phyloP scores from a whole-genome alignment of 2,113 vertebrate species.

The Dascyllus trimaculatus region DNA sequence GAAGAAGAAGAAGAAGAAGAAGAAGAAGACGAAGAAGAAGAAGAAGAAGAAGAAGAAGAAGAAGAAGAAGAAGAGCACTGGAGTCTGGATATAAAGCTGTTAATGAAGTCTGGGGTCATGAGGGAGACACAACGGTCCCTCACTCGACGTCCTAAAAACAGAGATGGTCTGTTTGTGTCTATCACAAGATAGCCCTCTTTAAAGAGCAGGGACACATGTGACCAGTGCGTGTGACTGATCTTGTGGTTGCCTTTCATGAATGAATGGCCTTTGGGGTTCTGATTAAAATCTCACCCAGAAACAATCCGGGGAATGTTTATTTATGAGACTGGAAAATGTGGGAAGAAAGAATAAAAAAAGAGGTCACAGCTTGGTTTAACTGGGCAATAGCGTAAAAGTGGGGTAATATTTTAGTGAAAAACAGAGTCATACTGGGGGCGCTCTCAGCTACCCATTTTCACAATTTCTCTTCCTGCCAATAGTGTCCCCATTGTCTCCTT shows the following conservation, averaged over 20 bases:
- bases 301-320: constrained; percentile 34
- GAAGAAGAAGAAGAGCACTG: constrained; percentile 18
- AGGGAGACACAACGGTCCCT: constrained; percentile 37
- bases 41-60: constrained; percentile 32
- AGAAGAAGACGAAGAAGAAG: constrained; percentile 27
- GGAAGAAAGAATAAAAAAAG: constrained; percentile 5
- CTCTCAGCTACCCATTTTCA: no score
- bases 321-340: constrained; percentile 13
- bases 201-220: constrained; percentile 49
- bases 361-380: constrained; percentile 27
- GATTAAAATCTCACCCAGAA: constrained; percentile 46
- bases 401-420: background rate
- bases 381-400: background rate
- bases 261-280: constrained; percentile 44
- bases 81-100: constrained; percentile 17
- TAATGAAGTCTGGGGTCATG: constrained; percentile 42
- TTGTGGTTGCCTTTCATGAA: constrained; percentile 20
- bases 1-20: constrained; percentile 36
- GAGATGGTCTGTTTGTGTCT: constrained; percentile 59
- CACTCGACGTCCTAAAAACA: constrained; percentile 68
- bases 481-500: background rate
- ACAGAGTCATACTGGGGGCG: no score
- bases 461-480: background rate
- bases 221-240: constrained; percentile 56
- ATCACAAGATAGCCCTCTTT: constrained; percentile 58